Base-by-base conservation (phyloP, 2,113 vertebrate species). In the Hiodon alosoides region DNA sequence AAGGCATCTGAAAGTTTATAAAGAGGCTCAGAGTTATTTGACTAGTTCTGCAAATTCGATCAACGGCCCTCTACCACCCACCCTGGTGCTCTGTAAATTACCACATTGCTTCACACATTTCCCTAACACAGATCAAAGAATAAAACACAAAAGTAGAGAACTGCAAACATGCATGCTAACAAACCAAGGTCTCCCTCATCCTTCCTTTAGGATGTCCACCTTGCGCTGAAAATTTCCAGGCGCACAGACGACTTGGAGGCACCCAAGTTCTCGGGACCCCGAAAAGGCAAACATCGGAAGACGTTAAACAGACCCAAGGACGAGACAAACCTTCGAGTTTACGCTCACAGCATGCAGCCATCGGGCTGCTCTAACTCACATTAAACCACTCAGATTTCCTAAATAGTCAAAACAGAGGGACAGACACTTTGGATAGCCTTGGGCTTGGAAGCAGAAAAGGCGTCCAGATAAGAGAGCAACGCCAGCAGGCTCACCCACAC, bases 381-480 rank as follows among this genome's bases (percentile, higher is more conserved):
- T 86, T 75, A 83, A 82, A 85, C 75, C 53, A 68, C 80, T 87
- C 75, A 13, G 71, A 72, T 83, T 87, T 85, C 77, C 77, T 31
- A 62, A 75, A 81, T 46, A 82, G 80, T 84, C 80, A 82, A 81
- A 88, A 86, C 81, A 85, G 67, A 79, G 79, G 81, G 87, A 86
- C 81, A 85, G 67, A 79, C 78, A 79, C 79, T 69, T 78, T 81
- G 78, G 68, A 83, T 64, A 74, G 73, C 47, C 64, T 11, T 76
- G 83, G 86, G 82, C 83, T 87, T 82, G 75, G 46, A 75, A 75
- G 69, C 76, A 77, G 31, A 31, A 71, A 83, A 79, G 79, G 81
- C 69, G 76, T 66, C n/a, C 74, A 77, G 77, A 83, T 82, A 83
- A 84, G 77, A 76, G 68, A 17, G 70, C 55, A 59, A 51, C 46